A percentile compares a stretch with the other conserved stretches of the same genome.
Evolutionary conservation across 1,140 invertebrate genomes (phyloP).

Genomic region (Melanaphis sacchari): DNA sequence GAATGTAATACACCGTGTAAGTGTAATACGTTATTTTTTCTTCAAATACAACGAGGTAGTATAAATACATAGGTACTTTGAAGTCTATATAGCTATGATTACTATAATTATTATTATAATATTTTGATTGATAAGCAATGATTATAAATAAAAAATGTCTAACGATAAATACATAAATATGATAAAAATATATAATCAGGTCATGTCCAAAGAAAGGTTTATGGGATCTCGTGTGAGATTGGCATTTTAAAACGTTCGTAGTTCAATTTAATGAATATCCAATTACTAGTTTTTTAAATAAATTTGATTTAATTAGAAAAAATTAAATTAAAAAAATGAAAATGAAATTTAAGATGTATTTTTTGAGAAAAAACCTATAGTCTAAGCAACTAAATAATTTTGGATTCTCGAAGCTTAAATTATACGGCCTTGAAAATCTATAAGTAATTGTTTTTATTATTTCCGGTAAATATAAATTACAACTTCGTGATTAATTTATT

Average conservation of each 20-base stretch:
- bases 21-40: background rate
- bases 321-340: background rate
- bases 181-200: background rate
- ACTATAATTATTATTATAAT: background rate
- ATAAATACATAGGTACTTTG: background rate
- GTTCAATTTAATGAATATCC: background rate
- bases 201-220: background rate
- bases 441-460: background rate
- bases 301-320: background rate
- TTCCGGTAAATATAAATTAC: background rate
- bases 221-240: too few species aligned
- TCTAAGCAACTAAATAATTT: background rate
- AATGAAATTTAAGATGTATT: too few species aligned
- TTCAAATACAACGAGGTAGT: background rate
- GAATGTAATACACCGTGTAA: background rate
- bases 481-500: background rate
- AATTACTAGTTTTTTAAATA: background rate
- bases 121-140: background rate
- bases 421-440: background rate
- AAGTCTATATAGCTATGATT: too few species aligned
- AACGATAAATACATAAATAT: background rate
- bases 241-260: background rate
- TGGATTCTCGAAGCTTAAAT: background rate
- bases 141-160: too few species aligned
- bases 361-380: background rate